A percentile compares a stretch with the other conserved stretches of the same genome.
Evolutionary conservation across 2,113 vertebrate genomes (phyloP).

Genomic region (Todiramphus chloris): DNA sequence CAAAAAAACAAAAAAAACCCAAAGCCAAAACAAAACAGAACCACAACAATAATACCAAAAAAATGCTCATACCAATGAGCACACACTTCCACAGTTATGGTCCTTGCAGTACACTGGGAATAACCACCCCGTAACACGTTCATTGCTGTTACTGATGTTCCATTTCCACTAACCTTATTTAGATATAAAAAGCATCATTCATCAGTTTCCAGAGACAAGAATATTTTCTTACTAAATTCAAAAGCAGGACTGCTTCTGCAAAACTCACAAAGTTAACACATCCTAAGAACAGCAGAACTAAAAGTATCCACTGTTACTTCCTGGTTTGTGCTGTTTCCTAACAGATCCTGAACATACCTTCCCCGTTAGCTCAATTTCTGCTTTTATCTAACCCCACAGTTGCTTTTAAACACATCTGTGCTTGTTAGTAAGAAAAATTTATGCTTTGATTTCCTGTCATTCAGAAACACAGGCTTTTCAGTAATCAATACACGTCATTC

Average conservation of each 20-base stretch:
- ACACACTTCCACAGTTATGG: not conserved
- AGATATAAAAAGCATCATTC: not conserved
- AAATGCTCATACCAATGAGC: not conserved
- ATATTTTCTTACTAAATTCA: not conserved
- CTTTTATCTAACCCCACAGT: constrained; percentile 38
- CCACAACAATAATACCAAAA: no score
- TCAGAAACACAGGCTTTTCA: constrained; percentile 35
- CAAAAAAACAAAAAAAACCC: not conserved
- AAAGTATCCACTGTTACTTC: not conserved
- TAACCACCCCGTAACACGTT: not conserved
- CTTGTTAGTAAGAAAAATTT: constrained; percentile 10
- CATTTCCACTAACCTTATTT: not conserved
- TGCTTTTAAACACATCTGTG: constrained; percentile 30
- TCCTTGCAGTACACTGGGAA: not conserved
- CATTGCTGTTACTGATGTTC: not conserved
- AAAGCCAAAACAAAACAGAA: no score
- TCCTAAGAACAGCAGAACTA: not conserved
- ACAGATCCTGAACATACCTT: not conserved
- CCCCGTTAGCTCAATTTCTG: not conserved
- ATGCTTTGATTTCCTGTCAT: constrained; percentile 18
- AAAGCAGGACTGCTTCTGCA: not conserved
- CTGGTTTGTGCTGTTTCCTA: not conserved
- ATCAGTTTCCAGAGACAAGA: not conserved
- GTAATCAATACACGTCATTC: constrained; percentile 63
- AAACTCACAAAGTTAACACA: not conserved